These are phyloP conservation scores for Brassicogethes aeneus DNA, from an alignment of 2,888 invertebrate genomes.

Conservation along the genomic window DNA sequence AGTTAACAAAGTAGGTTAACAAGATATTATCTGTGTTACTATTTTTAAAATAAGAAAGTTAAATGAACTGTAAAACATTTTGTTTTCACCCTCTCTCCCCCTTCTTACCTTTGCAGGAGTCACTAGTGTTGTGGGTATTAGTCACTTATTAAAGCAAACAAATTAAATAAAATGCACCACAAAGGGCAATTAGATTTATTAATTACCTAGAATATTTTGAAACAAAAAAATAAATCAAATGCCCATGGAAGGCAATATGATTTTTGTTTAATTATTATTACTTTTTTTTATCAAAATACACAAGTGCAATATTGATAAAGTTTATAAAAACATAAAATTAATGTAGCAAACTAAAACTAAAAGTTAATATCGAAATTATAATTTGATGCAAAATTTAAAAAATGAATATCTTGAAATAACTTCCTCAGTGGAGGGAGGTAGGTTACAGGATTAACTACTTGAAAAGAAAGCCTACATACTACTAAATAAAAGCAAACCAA, in stretches of 20 bases:
- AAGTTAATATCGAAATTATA: background rate
- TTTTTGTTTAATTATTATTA: too few species aligned
- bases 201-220: too few species aligned
- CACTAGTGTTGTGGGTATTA: background rate
- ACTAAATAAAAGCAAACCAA: constrained; percentile 23
- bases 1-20: background rate
- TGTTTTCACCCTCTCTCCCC: constrained; percentile 37
- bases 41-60: background rate
- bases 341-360: background rate
- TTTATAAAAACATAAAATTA: background rate
- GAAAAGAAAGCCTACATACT: constrained; percentile 19
- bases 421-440: constrained; percentile 25
- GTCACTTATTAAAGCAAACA: background rate
- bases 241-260: too few species aligned
- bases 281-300: constrained; percentile 1
- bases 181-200: background rate
- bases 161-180: background rate
- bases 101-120: constrained; percentile 35
- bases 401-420: constrained; percentile 2
- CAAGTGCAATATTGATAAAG: background rate
- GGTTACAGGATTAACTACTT: constrained; percentile 10
- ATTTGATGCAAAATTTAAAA: background rate
- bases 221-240: too few species aligned
- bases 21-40: background rate
- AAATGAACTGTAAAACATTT: constrained; percentile 33